Evolutionary conservation across 2,888 invertebrate species (phyloP).

Genomic region (Eupithecia vulgata): DNA sequence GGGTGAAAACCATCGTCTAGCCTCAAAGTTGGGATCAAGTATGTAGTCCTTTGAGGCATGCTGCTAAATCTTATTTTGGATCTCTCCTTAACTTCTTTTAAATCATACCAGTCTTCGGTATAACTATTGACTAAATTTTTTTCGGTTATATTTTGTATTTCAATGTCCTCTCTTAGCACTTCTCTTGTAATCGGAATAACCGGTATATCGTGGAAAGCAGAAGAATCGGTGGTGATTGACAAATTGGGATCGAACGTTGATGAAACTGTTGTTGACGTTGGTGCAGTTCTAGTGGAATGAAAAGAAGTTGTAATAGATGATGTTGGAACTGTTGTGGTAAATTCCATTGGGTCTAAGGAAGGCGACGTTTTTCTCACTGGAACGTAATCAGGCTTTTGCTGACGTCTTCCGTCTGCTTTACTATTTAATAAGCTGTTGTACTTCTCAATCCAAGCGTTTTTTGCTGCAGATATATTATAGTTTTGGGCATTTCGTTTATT

Average conservation of each 20-base stretch:
- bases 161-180: constrained; percentile 56
- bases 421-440: constrained; percentile 64
- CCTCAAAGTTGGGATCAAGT: constrained; percentile 81
- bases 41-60: constrained; percentile 75
- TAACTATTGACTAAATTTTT: constrained; percentile 65
- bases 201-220: constrained; percentile 48
- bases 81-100: constrained; percentile 69
- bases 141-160: constrained; percentile 62
- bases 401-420: constrained; percentile 60
- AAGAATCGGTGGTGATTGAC: not conserved
- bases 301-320: not conserved
- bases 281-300: not conserved
- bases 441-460: constrained; percentile 66
- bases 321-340: not conserved
- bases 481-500: constrained; percentile 58
- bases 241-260: not conserved
- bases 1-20: constrained; percentile 85
- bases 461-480: constrained; percentile 56
- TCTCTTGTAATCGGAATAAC: constrained; percentile 72
- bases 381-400: constrained; percentile 58
- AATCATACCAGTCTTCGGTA: constrained; percentile 72
- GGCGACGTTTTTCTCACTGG: constrained; percentile 52
- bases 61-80: constrained; percentile 78
- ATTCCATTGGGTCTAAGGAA: constrained; percentile 6
- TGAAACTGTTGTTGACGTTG: constrained; percentile 14